Conservation (phyloP, 2,113 vertebrate species). For the Myotis davidii region DNA sequence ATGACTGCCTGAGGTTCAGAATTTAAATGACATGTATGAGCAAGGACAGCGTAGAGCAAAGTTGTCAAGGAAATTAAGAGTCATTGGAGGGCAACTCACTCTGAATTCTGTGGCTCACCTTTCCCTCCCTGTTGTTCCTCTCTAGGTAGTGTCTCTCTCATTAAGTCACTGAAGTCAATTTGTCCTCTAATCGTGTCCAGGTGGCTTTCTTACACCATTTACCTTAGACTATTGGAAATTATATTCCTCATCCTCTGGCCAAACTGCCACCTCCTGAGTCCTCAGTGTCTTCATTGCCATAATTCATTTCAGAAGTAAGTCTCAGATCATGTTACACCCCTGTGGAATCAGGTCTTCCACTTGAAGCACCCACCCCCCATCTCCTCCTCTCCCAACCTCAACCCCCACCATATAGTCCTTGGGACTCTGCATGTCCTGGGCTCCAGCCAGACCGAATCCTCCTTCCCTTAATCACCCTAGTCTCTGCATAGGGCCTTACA, state of each 20-base stretch:
- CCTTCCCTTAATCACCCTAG: not conserved
- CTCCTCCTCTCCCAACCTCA: not conserved
- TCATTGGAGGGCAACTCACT: not conserved
- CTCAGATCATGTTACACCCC: not conserved
- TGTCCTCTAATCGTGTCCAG: not conserved
- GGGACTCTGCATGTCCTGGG: not conserved
- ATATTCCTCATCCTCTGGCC: not conserved
- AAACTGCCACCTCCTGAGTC: not conserved
- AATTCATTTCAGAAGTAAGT: not conserved
- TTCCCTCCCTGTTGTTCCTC: not conserved
- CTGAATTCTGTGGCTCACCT: not conserved
- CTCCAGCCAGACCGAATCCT: not conserved
- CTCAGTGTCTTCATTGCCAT: not conserved
- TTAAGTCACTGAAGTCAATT: not conserved
- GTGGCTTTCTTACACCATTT: not conserved
- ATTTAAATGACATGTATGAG: not conserved
- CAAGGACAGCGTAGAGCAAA: not conserved
- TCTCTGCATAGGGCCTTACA: not conserved
- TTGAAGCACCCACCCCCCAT: rapidly evolving
- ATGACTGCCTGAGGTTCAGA: not conserved
- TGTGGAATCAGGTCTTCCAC: not conserved
- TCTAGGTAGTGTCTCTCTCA: not conserved
- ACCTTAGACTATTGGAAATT: not conserved
- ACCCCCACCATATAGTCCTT: not conserved
- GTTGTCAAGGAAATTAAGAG: not conserved